phyloP scores from a whole-genome alignment of 2,113 vertebrate genomes.

The Uropsilus gracilis region DNA sequence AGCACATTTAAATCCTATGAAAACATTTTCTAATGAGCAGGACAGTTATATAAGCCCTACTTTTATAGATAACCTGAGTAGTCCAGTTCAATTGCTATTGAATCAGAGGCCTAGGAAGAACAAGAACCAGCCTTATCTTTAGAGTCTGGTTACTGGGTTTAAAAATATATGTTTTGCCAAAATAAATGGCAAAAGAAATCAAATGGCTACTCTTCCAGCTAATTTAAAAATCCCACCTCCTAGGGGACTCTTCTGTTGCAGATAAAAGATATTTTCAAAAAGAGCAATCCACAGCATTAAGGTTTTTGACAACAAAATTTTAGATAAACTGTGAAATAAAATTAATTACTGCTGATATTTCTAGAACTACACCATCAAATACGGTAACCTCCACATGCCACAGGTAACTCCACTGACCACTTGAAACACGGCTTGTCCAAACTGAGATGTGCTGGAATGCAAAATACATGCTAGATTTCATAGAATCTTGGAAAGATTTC shows the following conservation, averaged over 20 bases:
- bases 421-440: not conserved
- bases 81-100: too few species aligned
- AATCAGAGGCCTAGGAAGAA: not conserved
- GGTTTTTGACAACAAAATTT: not conserved
- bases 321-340: not conserved
- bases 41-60: not conserved
- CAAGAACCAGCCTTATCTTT: not conserved
- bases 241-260: not conserved
- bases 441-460: not conserved
- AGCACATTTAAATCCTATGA: slow-evolving; percentile 12
- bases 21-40: not conserved
- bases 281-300: not conserved
- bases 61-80: slow-evolving; percentile 27
- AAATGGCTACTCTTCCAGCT: not conserved
- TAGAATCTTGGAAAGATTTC: not conserved
- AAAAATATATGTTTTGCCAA: not conserved
- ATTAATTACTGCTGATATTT: not conserved
- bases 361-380: not conserved
- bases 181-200: not conserved
- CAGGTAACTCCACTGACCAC: not conserved
- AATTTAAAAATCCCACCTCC: not conserved
- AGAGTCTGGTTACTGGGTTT: not conserved
- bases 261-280: not conserved
- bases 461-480: not conserved
- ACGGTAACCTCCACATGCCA: not conserved